phyloP scores from a whole-genome alignment of 64 coral and sea anemone genomes.

The Anthopleura sola region DNA sequence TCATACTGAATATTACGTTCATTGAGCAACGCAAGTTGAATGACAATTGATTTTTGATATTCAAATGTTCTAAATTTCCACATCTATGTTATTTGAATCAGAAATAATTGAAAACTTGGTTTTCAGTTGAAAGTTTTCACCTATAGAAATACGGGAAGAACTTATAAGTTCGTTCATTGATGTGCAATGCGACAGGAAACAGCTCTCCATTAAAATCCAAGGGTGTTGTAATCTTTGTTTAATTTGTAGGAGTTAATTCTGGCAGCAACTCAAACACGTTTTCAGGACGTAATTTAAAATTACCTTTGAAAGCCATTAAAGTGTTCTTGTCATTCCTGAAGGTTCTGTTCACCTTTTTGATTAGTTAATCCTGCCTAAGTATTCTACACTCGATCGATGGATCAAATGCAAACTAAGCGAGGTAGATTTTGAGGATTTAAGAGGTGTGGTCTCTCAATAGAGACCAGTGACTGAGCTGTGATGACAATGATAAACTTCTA shows the following conservation, averaged over 20 bases:
- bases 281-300: not conserved
- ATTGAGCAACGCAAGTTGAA: not conserved
- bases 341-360: not conserved
- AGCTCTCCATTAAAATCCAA: no score
- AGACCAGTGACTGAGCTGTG: no score
- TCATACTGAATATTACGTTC: not conserved
- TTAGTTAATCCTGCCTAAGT: not conserved
- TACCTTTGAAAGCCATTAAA: not conserved
- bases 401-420: no score
- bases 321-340: not conserved
- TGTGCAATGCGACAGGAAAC: not conserved
- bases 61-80: not conserved
- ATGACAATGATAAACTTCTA: no score
- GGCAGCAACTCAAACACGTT: not conserved
- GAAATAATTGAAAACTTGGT: not conserved
- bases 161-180: no score
- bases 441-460: no score
- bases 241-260: not conserved
- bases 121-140: not conserved
- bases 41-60: no score
- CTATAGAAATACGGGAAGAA: no score
- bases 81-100: no score
- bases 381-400: no score
- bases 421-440: no score
- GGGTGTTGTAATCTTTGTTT: not conserved